Evolutionary conservation across 2,113 vertebrate genomes (phyloP).

Genomic region (Colius striatus): DNA sequence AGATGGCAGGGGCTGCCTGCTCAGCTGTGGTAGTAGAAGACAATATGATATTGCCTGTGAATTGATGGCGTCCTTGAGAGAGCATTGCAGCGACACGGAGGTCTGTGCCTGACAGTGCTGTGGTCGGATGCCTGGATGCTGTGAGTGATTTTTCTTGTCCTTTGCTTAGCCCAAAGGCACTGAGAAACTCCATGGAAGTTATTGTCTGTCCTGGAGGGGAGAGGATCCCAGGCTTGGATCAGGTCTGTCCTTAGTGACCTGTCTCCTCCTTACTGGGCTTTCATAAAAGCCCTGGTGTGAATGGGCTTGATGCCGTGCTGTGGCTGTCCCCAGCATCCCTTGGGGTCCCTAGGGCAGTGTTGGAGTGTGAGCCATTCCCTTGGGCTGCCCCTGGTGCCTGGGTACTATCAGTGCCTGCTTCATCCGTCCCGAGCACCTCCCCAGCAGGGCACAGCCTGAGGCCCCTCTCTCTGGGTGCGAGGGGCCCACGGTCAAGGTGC

Average conservation of each 20-base stretch:
- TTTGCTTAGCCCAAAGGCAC: not conserved
- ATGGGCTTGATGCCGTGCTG: accelerated
- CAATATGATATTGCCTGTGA: constrained; percentile 11
- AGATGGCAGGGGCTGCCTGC: not conserved
- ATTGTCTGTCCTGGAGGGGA: not conserved
- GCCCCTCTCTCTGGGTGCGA: accelerated
- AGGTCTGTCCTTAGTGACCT: not conserved
- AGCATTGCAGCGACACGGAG: not conserved
- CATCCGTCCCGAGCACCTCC: not conserved
- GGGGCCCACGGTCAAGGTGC: accelerated
- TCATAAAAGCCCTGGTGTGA: not conserved
- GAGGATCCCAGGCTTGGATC: not conserved
- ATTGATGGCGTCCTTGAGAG: constrained; percentile 53
- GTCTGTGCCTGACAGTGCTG: not conserved
- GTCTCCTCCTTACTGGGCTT: not conserved
- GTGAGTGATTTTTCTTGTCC: constrained; percentile 30
- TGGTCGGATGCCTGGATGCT: not conserved
- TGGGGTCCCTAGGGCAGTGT: not conserved
- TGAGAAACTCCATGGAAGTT: not conserved
- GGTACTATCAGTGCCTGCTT: accelerated
- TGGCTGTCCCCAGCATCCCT: not conserved
- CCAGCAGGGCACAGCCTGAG: accelerated
- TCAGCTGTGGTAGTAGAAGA: constrained; percentile 45
- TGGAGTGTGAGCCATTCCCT: accelerated
- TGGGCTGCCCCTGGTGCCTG: not conserved